Base-by-base conservation (phyloP, 2,797 vertebrate genomes). In the Scyliorhinus canicula region DNA sequence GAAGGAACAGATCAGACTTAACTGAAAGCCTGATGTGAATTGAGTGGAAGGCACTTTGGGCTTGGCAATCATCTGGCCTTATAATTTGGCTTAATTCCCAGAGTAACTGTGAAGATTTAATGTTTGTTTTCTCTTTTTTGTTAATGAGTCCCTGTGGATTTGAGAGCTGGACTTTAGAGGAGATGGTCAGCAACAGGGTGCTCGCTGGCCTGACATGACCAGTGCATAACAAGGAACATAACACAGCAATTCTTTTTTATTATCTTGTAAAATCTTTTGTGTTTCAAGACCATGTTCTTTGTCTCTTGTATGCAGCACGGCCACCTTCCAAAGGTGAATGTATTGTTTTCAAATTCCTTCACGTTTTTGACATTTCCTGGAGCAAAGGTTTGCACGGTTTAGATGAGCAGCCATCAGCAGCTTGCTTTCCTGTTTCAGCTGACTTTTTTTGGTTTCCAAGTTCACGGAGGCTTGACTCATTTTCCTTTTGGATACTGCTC, bases 91-190 rank as follows among this genome's bases (percentile, higher is more conserved):
- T 52, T 26, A 1, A 7, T 71, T 94, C 93, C 93, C 67, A 55
- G 93, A 71, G 47, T 74, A 28, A 19, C 47, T 71, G 67, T n/a
- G 55, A 74, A 94, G 93, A 94, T 71, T 52, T 94, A 94, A 74
- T 74, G 67, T 74, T 52, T 74, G 47, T 52, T 71, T 71, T 50
- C 57, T 50, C 57, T 74, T 94, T 71, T 7, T 19, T 19, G n/a
- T 50, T 94, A 31, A 35, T 21, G 47, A 55, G 67, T 94, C 65
- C 47, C 44, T 50, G 35, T 35, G 47, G 93, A 52, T 35, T 74
- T 74, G 47, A 2, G 44, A 31, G 67, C 40, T 93, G 60, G 63
- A 93, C 35, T 65, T 93, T 67, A 47, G 60, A 65, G 55, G 47
- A 52, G 44, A 94, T 47, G 79, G 12, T 74, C 67, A 94, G 60